Base-by-base conservation (phyloP, 2,797 vertebrate species). In the Coregonus suidteri region DNA sequence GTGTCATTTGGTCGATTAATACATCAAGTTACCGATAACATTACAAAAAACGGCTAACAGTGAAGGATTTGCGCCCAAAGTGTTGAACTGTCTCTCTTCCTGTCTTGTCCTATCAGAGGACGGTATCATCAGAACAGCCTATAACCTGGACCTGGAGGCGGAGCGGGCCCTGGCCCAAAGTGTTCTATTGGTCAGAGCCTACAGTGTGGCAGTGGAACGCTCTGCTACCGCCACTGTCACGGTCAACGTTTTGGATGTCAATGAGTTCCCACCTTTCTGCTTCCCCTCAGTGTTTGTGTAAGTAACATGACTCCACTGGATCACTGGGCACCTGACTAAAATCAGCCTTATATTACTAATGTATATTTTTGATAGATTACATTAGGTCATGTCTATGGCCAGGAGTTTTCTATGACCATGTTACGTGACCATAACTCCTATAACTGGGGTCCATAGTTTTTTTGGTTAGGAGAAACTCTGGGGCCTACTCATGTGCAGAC, bases 211-310 rank as follows among this genome's bases (percentile, higher is more conserved):
- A 20, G 71, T 75, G 59, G 70, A 53, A 9, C 77, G 79, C 64
- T 75, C 47, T 1, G 81, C 77, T 70, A 81, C 84, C 1, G 70
- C 81, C 6, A 80, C 79, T 9, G 53, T 83, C 18, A 75, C 69
- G 14, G 82, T 83, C 65, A 71, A 69, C 4, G 82, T 81, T n/a
- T 76, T 81, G 74, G 83, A 85, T 15, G 79, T 85, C 66, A 82
- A 81, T 41, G 81, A 85, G 62, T 62, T 78, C 3, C 76, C 81
- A 2, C 83, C 83, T 0, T 68, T 81, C 83, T 85, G 83, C 34
- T 71, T 25, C 15, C 83, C 83, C 47, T 64, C 81, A 25, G 59
- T 72, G 25, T 74, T 82, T 52, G 71, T 85, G 83, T 85, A 80
- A 59, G 76, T 11, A 47, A 47, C 41, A 47, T 0, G 41, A 47